Evolutionary conservation across 1,140 invertebrate genomes (phyloP).

Genomic region (Pararge aegeria): DNA sequence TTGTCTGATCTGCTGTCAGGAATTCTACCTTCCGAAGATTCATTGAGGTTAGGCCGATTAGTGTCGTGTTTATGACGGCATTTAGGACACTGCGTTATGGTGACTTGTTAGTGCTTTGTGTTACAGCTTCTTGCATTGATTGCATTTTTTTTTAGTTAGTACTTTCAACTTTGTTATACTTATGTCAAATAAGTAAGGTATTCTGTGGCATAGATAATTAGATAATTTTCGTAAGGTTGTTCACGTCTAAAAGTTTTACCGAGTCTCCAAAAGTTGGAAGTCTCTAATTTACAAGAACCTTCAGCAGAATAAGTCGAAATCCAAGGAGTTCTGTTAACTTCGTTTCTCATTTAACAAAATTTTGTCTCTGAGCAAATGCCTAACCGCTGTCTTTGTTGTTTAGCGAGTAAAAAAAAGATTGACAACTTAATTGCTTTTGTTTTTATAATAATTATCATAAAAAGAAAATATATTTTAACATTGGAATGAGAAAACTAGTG

Average conservation of each 20-base stretch:
- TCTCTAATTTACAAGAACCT: not conserved
- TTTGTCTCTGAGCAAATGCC: not conserved
- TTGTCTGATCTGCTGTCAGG: not conserved
- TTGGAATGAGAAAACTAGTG: constrained; percentile 24
- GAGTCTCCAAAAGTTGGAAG: not conserved
- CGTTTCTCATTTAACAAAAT: not conserved
- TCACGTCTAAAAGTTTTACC: not conserved
- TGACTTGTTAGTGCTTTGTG: too few relatives aligned
- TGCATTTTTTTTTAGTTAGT: too few relatives aligned
- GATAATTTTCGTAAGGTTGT: not conserved
- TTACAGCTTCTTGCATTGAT: too few relatives aligned
- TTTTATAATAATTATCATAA: not conserved
- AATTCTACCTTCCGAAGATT: not conserved
- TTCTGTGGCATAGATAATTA: not conserved
- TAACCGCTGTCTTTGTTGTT: too few relatives aligned
- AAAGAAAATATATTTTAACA: constrained; percentile 23
- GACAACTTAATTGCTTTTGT: not conserved
- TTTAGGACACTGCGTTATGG: too few relatives aligned
- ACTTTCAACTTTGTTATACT: not conserved
- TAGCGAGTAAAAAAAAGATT: too few relatives aligned
- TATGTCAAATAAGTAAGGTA: not conserved
- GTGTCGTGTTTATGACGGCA: too few relatives aligned
- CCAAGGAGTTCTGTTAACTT: not conserved
- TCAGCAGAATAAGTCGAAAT: not conserved
- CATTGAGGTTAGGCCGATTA: too few relatives aligned